Conservation (phyloP, 2,113 vertebrate genomes). For the Kryptolebias marmoratus region DNA sequence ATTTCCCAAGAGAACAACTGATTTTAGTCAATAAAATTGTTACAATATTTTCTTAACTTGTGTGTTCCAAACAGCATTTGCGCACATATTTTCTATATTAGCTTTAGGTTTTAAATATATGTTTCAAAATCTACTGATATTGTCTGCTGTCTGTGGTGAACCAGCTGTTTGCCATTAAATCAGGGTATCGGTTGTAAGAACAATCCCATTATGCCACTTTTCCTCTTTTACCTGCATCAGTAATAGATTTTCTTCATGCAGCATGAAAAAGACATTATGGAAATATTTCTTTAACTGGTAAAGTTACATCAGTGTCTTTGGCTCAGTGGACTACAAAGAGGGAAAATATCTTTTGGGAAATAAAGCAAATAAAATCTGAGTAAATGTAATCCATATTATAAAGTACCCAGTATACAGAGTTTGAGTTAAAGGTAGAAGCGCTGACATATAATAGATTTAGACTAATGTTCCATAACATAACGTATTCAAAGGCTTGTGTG, state of each 20-base stretch:
- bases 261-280: slow-evolving; percentile 43
- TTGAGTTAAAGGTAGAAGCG: slow-evolving; percentile 18
- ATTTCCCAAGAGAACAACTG: slow-evolving; percentile 6
- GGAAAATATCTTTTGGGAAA: slow-evolving; percentile 23
- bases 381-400: slow-evolving; percentile 5
- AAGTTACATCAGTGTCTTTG: slow-evolving; percentile 61
- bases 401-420: slow-evolving; percentile 12
- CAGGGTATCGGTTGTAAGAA: not conserved
- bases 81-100: not conserved
- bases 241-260: slow-evolving; percentile 38
- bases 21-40: slow-evolving; percentile 8
- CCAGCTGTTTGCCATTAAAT: slow-evolving; percentile 17
- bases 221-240: slow-evolving; percentile 15
- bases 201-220: slow-evolving; percentile 23
- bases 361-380: slow-evolving; percentile 23
- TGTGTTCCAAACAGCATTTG: not conserved
- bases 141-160: not conserved
- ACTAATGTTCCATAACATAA: slow-evolving; percentile 28
- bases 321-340: slow-evolving; percentile 42
- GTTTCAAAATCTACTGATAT: not conserved
- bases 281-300: slow-evolving; percentile 47
- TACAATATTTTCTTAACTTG: slow-evolving; percentile 7
- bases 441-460: slow-evolving; percentile 37
- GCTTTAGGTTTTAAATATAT: slow-evolving; percentile 15
- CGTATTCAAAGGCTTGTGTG: slow-evolving; percentile 15